Conservation (phyloP, 1,140 invertebrate genomes). For the Cotesia vestalis region DNA sequence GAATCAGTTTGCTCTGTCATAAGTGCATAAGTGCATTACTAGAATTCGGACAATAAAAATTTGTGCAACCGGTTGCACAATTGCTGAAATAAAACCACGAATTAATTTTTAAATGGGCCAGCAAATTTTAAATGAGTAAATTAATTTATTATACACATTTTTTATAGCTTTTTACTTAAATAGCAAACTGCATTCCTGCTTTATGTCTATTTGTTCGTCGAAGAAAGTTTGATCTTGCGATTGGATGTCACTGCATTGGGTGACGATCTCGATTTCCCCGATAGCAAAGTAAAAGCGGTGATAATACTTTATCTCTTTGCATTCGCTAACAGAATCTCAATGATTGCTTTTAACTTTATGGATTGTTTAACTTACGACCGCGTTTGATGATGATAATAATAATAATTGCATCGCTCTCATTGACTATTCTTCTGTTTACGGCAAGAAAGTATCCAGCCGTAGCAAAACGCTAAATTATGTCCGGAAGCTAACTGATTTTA, state of each 20-base stretch:
- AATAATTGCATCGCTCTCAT: background rate
- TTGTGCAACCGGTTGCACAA: too few species aligned
- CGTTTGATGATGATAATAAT: background rate
- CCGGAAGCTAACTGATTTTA: slow-evolving; percentile 17
- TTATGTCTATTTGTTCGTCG: too few species aligned
- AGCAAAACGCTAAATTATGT: slow-evolving; percentile 31
- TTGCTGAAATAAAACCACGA: too few species aligned
- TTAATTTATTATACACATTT: too few species aligned
- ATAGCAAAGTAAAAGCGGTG: slow-evolving; percentile 11
- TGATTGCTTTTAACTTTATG: slow-evolving; percentile 4
- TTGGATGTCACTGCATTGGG: background rate
- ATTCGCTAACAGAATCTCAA: background rate
- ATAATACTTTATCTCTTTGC: background rate
- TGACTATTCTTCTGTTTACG: slow-evolving; percentile 6
- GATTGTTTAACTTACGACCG: background rate
- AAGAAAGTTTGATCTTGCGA: too few species aligned
- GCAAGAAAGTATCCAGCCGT: slow-evolving; percentile 44
- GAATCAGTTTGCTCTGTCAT: too few species aligned
- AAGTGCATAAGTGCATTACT: too few species aligned
- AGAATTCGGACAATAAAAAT: too few species aligned
- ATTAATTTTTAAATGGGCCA: too few species aligned
- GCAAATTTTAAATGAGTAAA: too few species aligned
- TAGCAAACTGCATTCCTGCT: too few species aligned
- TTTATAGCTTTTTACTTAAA: too few species aligned
- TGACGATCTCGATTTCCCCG: slow-evolving; percentile 20